A percentile compares a stretch with the other conserved stretches of the same genome.
phyloP scores from a whole-genome alignment of 2,113 vertebrate species.

The Budorcas taxicolor region DNA sequence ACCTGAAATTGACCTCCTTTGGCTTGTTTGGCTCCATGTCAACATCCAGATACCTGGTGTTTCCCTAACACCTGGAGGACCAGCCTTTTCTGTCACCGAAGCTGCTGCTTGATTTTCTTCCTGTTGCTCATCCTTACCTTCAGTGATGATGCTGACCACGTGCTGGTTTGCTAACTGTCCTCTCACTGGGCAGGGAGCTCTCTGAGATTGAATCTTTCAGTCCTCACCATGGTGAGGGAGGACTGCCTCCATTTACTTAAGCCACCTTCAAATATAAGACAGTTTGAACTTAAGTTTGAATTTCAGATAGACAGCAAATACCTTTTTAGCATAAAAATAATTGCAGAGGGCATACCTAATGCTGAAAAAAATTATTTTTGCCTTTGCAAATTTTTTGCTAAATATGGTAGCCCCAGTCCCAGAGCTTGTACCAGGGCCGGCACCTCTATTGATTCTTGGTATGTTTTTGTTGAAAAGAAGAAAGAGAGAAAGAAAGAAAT shows the following conservation, averaged over 20 bases:
- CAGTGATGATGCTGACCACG: rapidly evolving
- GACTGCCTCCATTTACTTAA: too few relatives aligned
- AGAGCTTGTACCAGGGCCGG: too few relatives aligned
- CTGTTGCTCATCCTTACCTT: neutral
- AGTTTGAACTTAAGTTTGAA: neutral
- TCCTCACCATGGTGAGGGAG: neutral
- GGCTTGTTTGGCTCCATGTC: neutral
- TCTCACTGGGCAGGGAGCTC: neutral
- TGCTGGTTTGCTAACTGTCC: neutral
- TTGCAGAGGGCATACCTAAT: neutral
- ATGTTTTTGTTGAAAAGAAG: neutral
- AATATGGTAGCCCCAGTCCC: neutral
- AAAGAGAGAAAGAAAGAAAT: neutral
- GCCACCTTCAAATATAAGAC: neutral
- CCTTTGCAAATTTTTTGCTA: neutral
- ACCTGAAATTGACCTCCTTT: neutral
- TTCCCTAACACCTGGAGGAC: neutral
- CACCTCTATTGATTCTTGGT: neutral
- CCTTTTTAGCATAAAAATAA: neutral
- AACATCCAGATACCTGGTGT: neutral
- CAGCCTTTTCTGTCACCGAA: neutral
- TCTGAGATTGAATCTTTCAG: neutral
- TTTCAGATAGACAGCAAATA: neutral
- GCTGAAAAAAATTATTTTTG: neutral
- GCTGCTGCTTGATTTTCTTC: neutral